These are phyloP conservation scores for Polymixis lichenea DNA, from an alignment of 2,888 invertebrate species.

Conservation along the genomic window DNA sequence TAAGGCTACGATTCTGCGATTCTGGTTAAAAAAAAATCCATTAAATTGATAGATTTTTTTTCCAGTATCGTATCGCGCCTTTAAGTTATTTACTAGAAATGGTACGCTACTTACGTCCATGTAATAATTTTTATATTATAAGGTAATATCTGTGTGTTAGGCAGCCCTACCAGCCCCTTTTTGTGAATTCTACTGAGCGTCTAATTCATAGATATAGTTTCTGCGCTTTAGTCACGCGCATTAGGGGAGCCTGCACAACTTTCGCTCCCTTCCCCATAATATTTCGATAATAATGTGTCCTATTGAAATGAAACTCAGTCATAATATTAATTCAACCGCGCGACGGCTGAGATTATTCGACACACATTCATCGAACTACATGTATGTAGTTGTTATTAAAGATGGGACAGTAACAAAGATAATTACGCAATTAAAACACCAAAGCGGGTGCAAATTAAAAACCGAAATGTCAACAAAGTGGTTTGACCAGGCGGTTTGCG, in stretches of 20 bases:
- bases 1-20: no score
- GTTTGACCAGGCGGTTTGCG: slow-evolving; percentile 72
- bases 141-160: slow-evolving; percentile 27
- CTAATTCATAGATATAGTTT: slow-evolving; percentile 85
- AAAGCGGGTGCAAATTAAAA: slow-evolving; percentile 79
- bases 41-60: no score
- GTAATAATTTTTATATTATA: background rate
- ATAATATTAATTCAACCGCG: slow-evolving; percentile 76
- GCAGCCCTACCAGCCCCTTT: slow-evolving; percentile 77
- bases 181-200: slow-evolving; percentile 82
- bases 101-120: background rate
- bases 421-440: slow-evolving; percentile 64
- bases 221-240: slow-evolving; percentile 81
- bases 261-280: slow-evolving; percentile 74
- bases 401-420: slow-evolving; percentile 59
- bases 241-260: slow-evolving; percentile 77
- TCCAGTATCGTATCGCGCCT: no score
- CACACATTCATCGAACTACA: slow-evolving; percentile 15
- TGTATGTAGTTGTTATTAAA: slow-evolving; percentile 33
- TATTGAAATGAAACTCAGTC: slow-evolving; percentile 81
- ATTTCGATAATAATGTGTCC: slow-evolving; percentile 82
- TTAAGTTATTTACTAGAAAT: background rate
- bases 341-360: slow-evolving; percentile 56
- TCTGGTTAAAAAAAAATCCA: no score
- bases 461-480: slow-evolving; percentile 81